phyloP scores from a whole-genome alignment of 2,113 vertebrate species.

The Phyllopteryx taeniolatus region DNA sequence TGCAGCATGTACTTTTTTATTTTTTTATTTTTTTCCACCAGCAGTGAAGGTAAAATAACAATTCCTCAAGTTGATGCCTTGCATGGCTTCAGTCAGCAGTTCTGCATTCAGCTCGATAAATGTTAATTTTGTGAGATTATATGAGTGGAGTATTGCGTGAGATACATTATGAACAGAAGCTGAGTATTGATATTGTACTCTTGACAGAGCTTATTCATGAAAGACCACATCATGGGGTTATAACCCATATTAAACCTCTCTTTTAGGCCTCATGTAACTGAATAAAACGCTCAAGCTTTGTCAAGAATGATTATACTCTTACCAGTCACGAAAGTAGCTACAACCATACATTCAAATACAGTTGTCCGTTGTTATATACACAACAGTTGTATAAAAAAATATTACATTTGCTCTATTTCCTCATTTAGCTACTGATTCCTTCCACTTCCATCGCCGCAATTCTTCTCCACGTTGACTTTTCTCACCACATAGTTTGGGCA shows the following conservation, averaged over 20 bases:
- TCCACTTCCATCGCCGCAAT: conserved; percentile 17
- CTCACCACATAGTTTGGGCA: conserved; percentile 46
- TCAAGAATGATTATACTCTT: background rate
- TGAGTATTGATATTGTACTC: conserved; percentile 31
- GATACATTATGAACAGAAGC: conserved; percentile 19
- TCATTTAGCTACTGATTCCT: conserved; percentile 3
- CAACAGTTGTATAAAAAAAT: no score
- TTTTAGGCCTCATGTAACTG: background rate
- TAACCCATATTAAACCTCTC: conserved; percentile 13
- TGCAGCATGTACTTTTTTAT: background rate
- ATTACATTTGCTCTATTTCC: background rate
- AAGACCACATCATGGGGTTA: conserved; percentile 16
- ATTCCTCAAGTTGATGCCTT: background rate
- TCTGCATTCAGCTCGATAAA: background rate
- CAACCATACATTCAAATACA: no score
- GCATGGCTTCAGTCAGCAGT: background rate
- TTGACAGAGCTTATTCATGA: conserved; percentile 16
- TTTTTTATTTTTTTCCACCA: background rate
- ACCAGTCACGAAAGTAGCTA: background rate
- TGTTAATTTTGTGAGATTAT: conserved; percentile 12
- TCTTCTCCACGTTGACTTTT: conserved; percentile 47
- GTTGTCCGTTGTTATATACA: no score
- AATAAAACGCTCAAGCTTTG: background rate
- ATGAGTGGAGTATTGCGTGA: conserved; percentile 12
- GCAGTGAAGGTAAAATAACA: background rate